Base-by-base conservation (phyloP, 2,797 vertebrate genomes). In the Botia almorhae region DNA sequence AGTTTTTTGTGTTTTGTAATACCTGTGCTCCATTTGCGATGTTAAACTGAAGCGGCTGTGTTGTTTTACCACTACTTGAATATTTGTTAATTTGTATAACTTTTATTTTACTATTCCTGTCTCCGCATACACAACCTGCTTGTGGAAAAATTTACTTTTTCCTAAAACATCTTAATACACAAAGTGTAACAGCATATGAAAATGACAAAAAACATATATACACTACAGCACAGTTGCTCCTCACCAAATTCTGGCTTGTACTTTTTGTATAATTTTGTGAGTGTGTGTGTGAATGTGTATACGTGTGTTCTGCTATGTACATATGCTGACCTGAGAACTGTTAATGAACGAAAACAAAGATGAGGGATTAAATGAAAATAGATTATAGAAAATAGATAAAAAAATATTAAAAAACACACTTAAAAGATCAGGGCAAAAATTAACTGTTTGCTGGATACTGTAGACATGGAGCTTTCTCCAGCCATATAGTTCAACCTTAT, bases 301-400 rank as follows among this genome's bases (percentile, higher is more conserved):
- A 92, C 87, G 90, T 95, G 87, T 91, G 91, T 97, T 95, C 91
- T 94, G 94, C 94, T 97, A 95, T 95, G 95, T 97, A 96, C 95
- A 96, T 48, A 97, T 92, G 95, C 95, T 96, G 96, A 97, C 96
- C 96, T 95, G 94, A 96, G 96, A 97, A 96, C 97, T 97, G 96
- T 97, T 97, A 91, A 96, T 94, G 96, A 98, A 96, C 95, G 96
- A 96, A 97, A 96, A 96, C 95, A 96, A 97, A 96, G 88, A 89
- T 50, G 82, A 89, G 73, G 74, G 56, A 33, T 50, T 75, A 56
- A 19, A 81, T 92, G 87, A 93, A 73, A 63, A 64, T 39, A n/a
- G 90, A 90, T 88, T 90, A 26, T 26, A 26, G 23, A 26, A 26
- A 26, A 26, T 26, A 26, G 23, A 26, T 91, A 92, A 94, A 92